A percentile compares a stretch with the other conserved stretches of the same genome.
phyloP scores from a whole-genome alignment of 1,140 invertebrate genomes.

The Parasteatoda tepidariorum region DNA sequence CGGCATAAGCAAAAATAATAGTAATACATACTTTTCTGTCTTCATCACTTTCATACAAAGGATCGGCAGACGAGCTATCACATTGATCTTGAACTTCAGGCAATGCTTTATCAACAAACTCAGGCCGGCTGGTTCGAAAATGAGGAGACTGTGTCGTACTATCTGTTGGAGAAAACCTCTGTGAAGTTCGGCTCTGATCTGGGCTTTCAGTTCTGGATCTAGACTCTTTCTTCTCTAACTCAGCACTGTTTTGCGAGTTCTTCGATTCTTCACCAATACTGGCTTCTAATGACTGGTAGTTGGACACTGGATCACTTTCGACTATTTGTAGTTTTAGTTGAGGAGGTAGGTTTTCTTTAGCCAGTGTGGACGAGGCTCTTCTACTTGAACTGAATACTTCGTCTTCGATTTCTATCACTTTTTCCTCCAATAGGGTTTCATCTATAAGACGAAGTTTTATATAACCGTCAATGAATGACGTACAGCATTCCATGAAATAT shows the following conservation, averaged over 20 bases:
- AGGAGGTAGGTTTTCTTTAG: neutral
- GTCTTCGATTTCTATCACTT: neutral
- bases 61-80: slow-evolving; percentile 45
- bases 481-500: no score
- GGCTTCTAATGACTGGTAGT: slow-evolving; percentile 19
- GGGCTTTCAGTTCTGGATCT: neutral
- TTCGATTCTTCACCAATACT: slow-evolving; percentile 20
- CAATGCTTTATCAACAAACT: neutral
- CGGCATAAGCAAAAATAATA: no score
- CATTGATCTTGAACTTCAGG: no score
- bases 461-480: no score
- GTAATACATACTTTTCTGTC: slow-evolving; percentile 38
- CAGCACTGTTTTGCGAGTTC: neutral
- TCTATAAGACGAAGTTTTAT: neutral
- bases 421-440: neutral
- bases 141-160: neutral
- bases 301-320: slow-evolving; percentile 21
- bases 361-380: neutral
- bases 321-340: neutral
- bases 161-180: neutral
- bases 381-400: slow-evolving; percentile 48
- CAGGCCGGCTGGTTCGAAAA: neutral
- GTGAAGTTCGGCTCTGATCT: neutral
- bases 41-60: slow-evolving; percentile 43
- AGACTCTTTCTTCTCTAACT: neutral